These are phyloP conservation scores for Ptilorrhoa leucosticta DNA, from an alignment of 2,113 vertebrate genomes.

Conservation along the genomic window DNA sequence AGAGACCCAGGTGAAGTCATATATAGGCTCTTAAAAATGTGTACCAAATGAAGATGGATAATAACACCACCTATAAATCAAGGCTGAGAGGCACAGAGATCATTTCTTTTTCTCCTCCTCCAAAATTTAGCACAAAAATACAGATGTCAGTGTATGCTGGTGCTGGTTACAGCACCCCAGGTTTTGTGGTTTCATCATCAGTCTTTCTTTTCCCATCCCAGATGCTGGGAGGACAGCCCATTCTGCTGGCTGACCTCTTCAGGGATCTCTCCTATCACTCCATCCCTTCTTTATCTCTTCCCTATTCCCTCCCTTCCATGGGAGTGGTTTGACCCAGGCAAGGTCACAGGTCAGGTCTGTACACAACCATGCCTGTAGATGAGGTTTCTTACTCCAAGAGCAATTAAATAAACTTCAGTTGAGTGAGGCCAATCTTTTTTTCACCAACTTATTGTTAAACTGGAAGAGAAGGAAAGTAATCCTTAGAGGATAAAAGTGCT, in stretches of 20 bases:
- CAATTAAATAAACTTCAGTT: neutral
- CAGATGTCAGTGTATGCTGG: rapidly evolving
- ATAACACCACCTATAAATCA: neutral
- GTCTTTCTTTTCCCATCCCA: neutral
- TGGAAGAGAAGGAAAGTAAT: neutral
- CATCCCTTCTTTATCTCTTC: neutral
- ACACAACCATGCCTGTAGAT: neutral
- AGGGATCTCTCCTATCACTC: neutral
- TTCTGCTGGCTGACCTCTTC: neutral
- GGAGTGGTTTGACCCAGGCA: neutral
- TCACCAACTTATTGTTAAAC: neutral
- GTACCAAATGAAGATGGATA: neutral
- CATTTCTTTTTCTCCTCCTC: neutral
- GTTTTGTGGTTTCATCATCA: neutral
- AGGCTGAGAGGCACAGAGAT: neutral
- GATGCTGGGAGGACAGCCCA: neutral
- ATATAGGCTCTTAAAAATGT: neutral
- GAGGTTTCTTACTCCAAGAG: neutral
- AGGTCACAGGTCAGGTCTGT: neutral
- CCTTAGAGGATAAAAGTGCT: neutral
- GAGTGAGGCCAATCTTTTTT: neutral
- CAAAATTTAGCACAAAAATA: neutral
- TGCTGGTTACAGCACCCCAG: neutral
- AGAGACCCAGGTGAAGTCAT: neutral
- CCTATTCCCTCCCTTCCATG: neutral